Evolutionary conservation across 1,140 invertebrate species (phyloP), one percentile per base, ranked within the genome.

Genomic region (Saxidomus purpurata): DNA sequence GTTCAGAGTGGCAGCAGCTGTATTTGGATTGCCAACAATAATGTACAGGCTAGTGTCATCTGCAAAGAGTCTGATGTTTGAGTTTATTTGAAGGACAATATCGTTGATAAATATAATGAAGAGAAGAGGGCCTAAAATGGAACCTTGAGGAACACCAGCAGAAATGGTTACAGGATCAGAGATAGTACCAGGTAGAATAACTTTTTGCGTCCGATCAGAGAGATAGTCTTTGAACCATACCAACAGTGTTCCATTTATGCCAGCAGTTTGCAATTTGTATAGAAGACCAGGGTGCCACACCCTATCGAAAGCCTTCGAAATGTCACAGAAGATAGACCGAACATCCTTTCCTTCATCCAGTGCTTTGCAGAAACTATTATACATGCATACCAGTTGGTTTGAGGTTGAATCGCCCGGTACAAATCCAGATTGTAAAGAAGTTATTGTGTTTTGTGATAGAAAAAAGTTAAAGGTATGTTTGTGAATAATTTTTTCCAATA

Each of bases 91-190:
- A 34, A 38, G 13, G 0, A 55, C 71, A 25, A 82, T 28, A 40
- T 90, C 89, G 47, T 90, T 87, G 19, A 90, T 87, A 55, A 43
- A 90, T 25, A 67, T 36, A 36, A 90, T 34, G 47, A 90, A 87
- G 8, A 90, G 43, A 8, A 90, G 76, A 11, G 83, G 77, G 13
- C 89, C 89, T 6, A 90, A n/a, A 17, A 87, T 67, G 0, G 89
- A 90, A 0, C 89, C 85, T 59, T 90, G 84, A 9, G 83, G 49
- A 49, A 77, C n/a, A 47, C 84, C 81, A 34, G 61, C 31, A 11
- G 36, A 34, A 1, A 84, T 59, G 28, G 81, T 49, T 3, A 84
- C 36, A 38, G 40, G 19, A n/a, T 84, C 61, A 43, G 59, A 84
- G 11, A 2, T 0, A 22, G 8, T 25, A 9, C 81, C 81, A 49